Conservation (phyloP, 2,888 invertebrate genomes). For the Cryptophagus acutangulus region DNA sequence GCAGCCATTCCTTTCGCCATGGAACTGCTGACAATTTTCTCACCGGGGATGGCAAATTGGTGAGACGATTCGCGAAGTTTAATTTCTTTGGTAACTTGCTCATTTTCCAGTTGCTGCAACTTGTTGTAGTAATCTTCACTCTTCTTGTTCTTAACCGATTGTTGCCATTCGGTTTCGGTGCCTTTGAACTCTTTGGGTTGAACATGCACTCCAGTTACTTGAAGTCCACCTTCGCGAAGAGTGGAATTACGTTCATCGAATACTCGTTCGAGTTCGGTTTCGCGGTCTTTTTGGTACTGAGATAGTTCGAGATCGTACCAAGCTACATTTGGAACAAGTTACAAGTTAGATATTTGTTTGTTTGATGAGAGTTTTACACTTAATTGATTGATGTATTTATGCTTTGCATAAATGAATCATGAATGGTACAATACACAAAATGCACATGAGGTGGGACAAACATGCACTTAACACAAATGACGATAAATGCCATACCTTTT, state of each 20-base stretch:
- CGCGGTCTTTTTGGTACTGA: constrained; percentile 78
- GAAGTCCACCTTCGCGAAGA: constrained; percentile 56
- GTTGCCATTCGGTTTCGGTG: constrained; percentile 81
- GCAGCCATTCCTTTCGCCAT: constrained; percentile 84
- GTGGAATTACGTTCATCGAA: constrained; percentile 79
- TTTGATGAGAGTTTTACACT: constrained; percentile 1
- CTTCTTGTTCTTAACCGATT: constrained; percentile 74
- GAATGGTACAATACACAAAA: constrained; percentile 29
- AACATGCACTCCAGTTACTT: constrained; percentile 52
- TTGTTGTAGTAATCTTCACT: constrained; percentile 76
- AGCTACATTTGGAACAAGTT: constrained; percentile 53
- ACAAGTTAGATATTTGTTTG: background rate
- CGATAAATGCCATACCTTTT: constrained; percentile 31
- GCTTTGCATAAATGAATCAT: too few species aligned
- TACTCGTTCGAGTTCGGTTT: constrained; percentile 79
- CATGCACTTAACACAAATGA: constrained; percentile 27
- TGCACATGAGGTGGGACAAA: constrained; percentile 24
- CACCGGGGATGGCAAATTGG: constrained; percentile 81
- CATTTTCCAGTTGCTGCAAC: constrained; percentile 76
- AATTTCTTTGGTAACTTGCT: constrained; percentile 77
- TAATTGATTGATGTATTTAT: too few species aligned
- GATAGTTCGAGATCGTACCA: constrained; percentile 89
- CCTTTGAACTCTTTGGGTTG: constrained; percentile 62
- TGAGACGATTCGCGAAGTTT: constrained; percentile 71
- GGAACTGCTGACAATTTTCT: constrained; percentile 69